Base-by-base conservation (phyloP, 2,797 vertebrate genomes). In the Sebastes itinus region DNA sequence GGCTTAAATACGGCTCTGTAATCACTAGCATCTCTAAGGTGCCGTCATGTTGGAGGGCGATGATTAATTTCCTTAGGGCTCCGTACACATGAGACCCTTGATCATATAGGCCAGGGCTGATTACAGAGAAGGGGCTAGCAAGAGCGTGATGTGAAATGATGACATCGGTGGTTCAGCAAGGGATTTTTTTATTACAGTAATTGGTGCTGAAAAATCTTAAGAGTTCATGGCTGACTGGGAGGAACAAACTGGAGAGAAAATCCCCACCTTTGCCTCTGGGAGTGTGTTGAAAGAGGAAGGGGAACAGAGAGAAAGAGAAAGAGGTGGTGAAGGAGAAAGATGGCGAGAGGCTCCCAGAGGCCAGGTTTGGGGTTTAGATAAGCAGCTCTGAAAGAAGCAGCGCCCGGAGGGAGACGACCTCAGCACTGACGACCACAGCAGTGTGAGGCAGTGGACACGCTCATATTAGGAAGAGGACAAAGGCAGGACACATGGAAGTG, bases 311-410 rank as follows among this genome's bases (percentile, higher is more conserved):
- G 58, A 69, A 52, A 67, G 79, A 80, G 42, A 54, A 64, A 52
- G 56, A 75, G 70, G 72, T 72, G 72, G 72, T 55, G 75, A 75
- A 63, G 64, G 75, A 63, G 79, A 70, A 83, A 78, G 79, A 84
- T 61, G 78, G 65, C 1, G 13, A 82, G 74, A 77, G 62, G 71
- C 61, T 90, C 87, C 83, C 82, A 78, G 58, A 85, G 85, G 87
- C 77, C 76, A 80, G 30, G 62, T 87, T 81, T 81, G 64, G 68
- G 75, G 82, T 91, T 92, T 92, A 82, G 92, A 92, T 89, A 88
- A 91, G 77, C 58, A 68, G 69, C 73, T 86, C 83, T 73, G 77
- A 89, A 84, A 88, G 79, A 80, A 61, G 87, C 66, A 73, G 81
- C 4, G 62, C 75, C 85, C 25, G 1, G 35, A 71, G 83, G 87